These are phyloP conservation scores for Anniella stebbinsi DNA, from an alignment of 2,797 vertebrate genomes.

Conservation along the genomic window DNA sequence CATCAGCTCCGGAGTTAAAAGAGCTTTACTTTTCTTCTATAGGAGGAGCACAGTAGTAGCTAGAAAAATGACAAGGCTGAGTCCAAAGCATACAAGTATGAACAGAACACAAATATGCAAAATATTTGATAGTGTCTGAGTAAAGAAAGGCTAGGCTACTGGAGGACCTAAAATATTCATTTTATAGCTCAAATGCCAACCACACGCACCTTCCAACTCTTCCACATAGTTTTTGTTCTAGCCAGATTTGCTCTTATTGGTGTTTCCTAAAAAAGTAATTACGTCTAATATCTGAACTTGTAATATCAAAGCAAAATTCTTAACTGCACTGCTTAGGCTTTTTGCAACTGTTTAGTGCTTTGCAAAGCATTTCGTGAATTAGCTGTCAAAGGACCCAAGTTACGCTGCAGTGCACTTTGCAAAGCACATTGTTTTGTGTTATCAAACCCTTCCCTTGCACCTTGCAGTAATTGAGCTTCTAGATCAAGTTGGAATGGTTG, in stretches of 20 bases:
- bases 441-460: neutral
- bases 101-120: neutral
- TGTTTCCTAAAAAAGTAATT: neutral
- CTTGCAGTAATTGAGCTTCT: neutral
- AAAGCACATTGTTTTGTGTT: neutral
- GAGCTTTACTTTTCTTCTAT: neutral
- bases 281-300: neutral
- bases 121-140: neutral
- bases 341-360: neutral
- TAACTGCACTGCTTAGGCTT: neutral
- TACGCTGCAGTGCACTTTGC: neutral
- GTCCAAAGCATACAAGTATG: neutral
- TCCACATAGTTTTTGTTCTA: neutral
- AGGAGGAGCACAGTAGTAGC: neutral
- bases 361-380: neutral
- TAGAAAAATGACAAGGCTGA: neutral
- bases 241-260: neutral
- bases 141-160: neutral
- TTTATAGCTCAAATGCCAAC: neutral
- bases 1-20: neutral
- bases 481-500: neutral
- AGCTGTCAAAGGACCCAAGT: neutral
- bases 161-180: neutral
- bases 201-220: neutral
- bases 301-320: neutral